These are phyloP conservation scores for Ylistrum balloti DNA, from an alignment of 1,140 invertebrate species.

Conservation along the genomic window DNA sequence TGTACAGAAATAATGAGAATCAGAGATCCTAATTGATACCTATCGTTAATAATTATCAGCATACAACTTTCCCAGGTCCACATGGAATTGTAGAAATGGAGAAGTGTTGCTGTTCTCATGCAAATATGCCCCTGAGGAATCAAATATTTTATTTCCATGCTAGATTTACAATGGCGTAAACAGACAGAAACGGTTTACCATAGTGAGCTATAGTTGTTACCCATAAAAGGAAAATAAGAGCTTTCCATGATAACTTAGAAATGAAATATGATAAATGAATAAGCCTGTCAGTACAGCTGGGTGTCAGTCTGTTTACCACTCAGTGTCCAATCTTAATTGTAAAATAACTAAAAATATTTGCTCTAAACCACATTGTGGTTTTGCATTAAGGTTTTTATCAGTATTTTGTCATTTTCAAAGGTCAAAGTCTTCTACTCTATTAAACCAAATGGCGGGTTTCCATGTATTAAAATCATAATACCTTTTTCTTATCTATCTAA, in stretches of 20 bases:
- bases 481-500: background rate
- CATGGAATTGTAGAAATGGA: conserved; percentile 18
- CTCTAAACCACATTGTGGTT: no score
- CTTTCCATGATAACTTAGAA: no score
- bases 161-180: background rate
- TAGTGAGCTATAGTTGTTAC: no score
- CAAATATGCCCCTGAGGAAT: background rate
- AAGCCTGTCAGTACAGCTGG: no score
- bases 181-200: no score
- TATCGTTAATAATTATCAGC: background rate
- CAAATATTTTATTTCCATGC: background rate
- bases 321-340: background rate
- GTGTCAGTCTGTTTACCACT: no score
- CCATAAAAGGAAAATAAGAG: no score
- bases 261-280: no score
- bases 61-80: background rate
- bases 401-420: no score
- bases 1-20: background rate
- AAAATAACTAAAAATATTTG: no score
- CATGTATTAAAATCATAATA: background rate
- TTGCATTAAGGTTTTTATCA: no score
- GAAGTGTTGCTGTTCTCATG: background rate
- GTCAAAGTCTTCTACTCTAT: no score
- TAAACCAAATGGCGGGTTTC: background rate
- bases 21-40: background rate